Percentiles rank a stretch among this genome's conserved stretches.
Evolutionary conservation across 2,888 invertebrate genomes (phyloP).

Genomic region (Corbicula japonica): DNA sequence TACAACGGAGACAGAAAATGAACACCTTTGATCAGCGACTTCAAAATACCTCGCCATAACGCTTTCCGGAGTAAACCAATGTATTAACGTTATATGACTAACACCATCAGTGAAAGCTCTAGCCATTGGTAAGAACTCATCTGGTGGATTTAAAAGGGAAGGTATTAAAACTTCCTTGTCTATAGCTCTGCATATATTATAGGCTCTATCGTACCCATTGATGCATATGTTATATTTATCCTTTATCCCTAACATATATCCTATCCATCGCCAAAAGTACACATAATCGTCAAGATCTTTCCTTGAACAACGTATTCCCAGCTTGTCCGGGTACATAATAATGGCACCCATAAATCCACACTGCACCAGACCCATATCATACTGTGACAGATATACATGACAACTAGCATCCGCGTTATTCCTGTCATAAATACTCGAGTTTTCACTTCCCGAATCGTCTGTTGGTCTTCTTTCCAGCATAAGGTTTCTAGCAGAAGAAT

Average conservation of each 20-base stretch:
- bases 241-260: constrained; percentile 93
- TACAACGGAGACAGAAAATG: constrained; percentile 11
- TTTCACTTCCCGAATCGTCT: not conserved
- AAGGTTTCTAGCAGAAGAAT: constrained; percentile 88
- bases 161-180: constrained; percentile 74
- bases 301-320: constrained; percentile 90
- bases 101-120: constrained; percentile 77
- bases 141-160: constrained; percentile 74
- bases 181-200: constrained; percentile 77
- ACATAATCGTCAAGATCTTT: constrained; percentile 92
- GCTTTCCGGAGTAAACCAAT: constrained; percentile 63
- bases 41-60: constrained; percentile 64
- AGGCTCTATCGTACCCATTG: constrained; percentile 69
- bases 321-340: constrained; percentile 89
- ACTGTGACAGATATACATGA: constrained; percentile 90
- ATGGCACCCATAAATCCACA: constrained; percentile 94
- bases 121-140: constrained; percentile 77
- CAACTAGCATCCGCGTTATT: not conserved
- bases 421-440: not conserved
- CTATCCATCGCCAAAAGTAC: constrained; percentile 95
- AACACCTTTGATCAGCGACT: constrained; percentile 35
- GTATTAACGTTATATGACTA: constrained; percentile 48
- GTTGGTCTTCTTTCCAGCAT: constrained; percentile 62
- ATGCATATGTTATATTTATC: constrained; percentile 88
- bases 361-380: constrained; percentile 94